Evolutionary conservation across 2,888 invertebrate genomes (phyloP).

Genomic region (Cremastobaeus sp.): DNA sequence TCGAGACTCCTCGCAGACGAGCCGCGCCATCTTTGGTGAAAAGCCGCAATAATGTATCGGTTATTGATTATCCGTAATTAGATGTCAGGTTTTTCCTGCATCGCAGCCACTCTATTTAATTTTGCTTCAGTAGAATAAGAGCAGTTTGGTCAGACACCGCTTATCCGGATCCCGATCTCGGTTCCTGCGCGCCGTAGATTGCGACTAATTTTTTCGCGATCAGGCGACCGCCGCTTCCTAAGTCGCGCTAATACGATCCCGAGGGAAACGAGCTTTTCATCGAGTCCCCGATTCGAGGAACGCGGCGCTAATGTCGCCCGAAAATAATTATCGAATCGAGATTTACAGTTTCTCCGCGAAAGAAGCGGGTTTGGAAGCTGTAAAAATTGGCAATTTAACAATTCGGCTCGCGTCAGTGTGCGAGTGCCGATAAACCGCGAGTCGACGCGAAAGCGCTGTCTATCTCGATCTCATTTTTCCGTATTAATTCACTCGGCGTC

Average conservation of each 20-base stretch:
- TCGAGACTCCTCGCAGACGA: constrained; percentile 69
- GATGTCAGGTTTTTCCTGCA: constrained; percentile 64
- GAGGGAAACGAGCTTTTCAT: constrained; percentile 76
- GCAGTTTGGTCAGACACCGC: constrained; percentile 36
- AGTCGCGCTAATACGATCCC: constrained; percentile 67
- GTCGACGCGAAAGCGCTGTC: background rate
- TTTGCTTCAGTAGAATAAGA: too few species aligned
- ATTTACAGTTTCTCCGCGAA: too few species aligned
- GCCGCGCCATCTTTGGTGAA: constrained; percentile 63
- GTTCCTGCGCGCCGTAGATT: too few species aligned
- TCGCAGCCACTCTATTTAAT: too few species aligned
- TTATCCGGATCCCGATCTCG: constrained; percentile 35
- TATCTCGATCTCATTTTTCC: constrained; percentile 36
- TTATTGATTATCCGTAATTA: constrained; percentile 76
- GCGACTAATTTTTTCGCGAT: constrained; percentile 76
- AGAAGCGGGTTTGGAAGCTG: too few species aligned
- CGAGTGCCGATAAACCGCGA: constrained; percentile 2
- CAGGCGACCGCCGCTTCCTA: constrained; percentile 62
- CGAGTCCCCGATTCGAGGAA: constrained; percentile 75
- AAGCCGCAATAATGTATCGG: constrained; percentile 71
- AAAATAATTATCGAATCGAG: too few species aligned
- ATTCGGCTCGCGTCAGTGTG: background rate
- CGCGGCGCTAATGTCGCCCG: constrained; percentile 62
- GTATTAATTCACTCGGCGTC: constrained; percentile 26
- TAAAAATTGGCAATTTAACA: background rate